A percentile compares a stretch with the other conserved stretches of the same genome.
Conservation (phyloP, 1,140 invertebrate genomes). For the Drosophila serrata region DNA sequence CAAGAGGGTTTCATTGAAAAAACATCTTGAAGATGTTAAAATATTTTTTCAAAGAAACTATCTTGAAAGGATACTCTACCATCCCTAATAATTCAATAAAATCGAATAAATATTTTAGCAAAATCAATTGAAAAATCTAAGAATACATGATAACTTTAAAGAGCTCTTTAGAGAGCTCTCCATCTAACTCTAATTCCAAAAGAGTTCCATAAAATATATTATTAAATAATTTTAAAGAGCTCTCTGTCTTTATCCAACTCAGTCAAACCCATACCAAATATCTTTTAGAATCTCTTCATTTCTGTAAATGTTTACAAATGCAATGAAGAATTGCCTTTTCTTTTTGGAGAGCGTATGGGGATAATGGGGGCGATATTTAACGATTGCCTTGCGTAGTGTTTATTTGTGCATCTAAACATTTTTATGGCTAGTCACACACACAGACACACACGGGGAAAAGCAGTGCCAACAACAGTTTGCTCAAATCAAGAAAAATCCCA, state of each 20-base stretch:
- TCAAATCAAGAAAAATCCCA: slow-evolving; percentile 36
- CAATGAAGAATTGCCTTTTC: slow-evolving; percentile 29
- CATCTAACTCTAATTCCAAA: no score
- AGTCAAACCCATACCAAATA: not conserved
- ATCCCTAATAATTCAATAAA: no score
- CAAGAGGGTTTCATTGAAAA: no score
- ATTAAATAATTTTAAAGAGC: not conserved
- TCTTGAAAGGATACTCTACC: no score
- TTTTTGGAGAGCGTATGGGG: slow-evolving; percentile 6
- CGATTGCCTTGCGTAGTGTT: slow-evolving; percentile 61
- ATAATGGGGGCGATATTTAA: slow-evolving; percentile 38
- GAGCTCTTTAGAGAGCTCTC: no score
- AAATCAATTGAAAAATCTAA: not conserved
- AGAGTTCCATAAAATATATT: no score
- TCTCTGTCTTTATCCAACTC: not conserved
- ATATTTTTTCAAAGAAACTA: no score
- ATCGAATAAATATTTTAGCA: not conserved
- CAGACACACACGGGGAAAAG: slow-evolving; percentile 8
- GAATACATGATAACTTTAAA: no score
- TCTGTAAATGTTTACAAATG: slow-evolving; percentile 56
- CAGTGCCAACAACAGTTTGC: slow-evolving; percentile 21
- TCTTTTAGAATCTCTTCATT: slow-evolving; percentile 16
- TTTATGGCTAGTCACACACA: slow-evolving; percentile 66
- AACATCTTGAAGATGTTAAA: no score
- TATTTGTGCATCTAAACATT: slow-evolving; percentile 81